phyloP scores from a whole-genome alignment of 2,888 invertebrate genomes.

The Polyommatus icarus region DNA sequence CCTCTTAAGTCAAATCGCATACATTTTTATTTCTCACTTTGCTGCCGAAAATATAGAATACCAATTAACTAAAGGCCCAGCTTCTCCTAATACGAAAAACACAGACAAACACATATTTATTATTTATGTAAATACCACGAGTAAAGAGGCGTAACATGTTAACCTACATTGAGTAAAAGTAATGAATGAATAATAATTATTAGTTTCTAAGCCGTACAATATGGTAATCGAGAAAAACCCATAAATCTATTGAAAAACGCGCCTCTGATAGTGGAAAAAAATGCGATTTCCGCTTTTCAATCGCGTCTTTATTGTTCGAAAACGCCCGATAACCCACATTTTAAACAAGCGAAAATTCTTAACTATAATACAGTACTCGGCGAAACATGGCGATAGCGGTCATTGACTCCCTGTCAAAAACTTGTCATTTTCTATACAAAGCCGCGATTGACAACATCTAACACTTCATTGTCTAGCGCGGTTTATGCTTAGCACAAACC shows the following conservation, averaged over 20 bases:
- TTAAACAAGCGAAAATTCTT: neutral
- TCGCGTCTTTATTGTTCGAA: neutral
- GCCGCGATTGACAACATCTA: no score
- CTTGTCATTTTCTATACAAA: no score
- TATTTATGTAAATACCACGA: neutral
- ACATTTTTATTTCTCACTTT: no score
- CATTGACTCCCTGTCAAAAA: no score
- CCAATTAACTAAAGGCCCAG: no score
- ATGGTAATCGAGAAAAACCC: conserved; percentile 1
- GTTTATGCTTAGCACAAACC: no score
- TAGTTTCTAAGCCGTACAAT: neutral
- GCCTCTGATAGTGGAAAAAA: neutral
- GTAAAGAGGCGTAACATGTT: conserved; percentile 5
- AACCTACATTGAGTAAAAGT: neutral
- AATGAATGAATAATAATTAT: conserved; percentile 11
- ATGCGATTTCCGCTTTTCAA: neutral
- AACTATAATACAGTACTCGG: no score
- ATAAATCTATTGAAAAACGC: conserved; percentile 10
- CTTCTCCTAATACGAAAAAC: neutral
- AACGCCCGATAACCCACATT: neutral
- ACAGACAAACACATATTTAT: neutral
- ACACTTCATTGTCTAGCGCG: no score
- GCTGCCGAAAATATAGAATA: no score
- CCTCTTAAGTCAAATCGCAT: no score
- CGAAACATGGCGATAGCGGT: no score